These are phyloP conservation scores for Synergus itoensis DNA, from an alignment of 2,888 invertebrate genomes.

Conservation along the genomic window DNA sequence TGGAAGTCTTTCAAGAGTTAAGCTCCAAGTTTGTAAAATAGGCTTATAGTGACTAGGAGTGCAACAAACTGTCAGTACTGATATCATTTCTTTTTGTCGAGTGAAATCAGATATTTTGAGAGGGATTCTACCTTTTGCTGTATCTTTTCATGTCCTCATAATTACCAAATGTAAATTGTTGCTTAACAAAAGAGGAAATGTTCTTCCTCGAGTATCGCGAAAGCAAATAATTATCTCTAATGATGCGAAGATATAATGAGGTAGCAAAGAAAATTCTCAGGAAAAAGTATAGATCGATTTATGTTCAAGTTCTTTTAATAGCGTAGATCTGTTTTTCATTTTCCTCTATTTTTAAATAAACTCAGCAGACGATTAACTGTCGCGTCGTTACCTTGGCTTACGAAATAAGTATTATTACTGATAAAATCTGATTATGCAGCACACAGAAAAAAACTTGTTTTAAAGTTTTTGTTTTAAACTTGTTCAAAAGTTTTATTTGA, in stretches of 20 bases:
- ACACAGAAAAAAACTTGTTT: background rate
- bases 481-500: no score
- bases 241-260: background rate
- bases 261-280: background rate
- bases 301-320: background rate
- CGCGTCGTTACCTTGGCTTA: background rate
- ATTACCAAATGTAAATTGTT: background rate
- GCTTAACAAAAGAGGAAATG: background rate
- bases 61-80: constrained; percentile 16
- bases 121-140: background rate
- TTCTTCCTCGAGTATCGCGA: background rate
- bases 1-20: constrained; percentile 34
- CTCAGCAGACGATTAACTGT: background rate
- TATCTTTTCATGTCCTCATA: background rate
- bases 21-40: constrained; percentile 15
- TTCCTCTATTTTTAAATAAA: background rate
- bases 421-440: background rate
- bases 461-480: background rate
- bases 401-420: background rate
- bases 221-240: background rate
- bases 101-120: background rate
- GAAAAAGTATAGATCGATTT: background rate
- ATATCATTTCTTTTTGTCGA: background rate
- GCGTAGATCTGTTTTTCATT: background rate
- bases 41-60: background rate